Evolutionary conservation across 2,797 vertebrate genomes (phyloP), one percentile per base, ranked within the genome.

Genomic region (Pangasius djambal): DNA sequence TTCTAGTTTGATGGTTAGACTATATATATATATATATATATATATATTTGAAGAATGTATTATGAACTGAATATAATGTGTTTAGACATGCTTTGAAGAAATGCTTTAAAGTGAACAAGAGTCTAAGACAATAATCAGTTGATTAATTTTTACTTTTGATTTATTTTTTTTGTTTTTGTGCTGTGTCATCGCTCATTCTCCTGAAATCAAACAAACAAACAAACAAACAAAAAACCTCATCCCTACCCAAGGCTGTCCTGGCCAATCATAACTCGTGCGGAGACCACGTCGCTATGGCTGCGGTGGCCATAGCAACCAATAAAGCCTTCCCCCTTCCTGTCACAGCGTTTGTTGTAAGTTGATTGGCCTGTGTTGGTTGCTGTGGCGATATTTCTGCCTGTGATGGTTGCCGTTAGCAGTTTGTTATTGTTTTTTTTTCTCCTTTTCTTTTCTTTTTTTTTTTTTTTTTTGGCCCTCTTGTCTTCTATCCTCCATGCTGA

Each of bases 331-430:
- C 95, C 93, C 94, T 95, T 93, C 94, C 94, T 94, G 95, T 95
- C 94, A 94, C 95, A 93, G 95, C 94, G 93, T 96, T 92, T 94
- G 95, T 96, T 94, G 96, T 96, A 96, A 96, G 95, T 96, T 93
- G 94, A 95, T 95, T 95, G 95, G 95, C 94, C 96, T 96, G 96
- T 96, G 95, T 95, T 95, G 96, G 95, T 96, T 95, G 96, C 96
- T 96, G 96, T 96, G 96, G 96, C 96, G 92, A 96, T 96, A 96
- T 96, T 92, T 91, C 90, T 96, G 96, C 96, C 95, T 96, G 96
- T 97, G 96, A 95, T 96, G 96, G 96, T 97, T 96, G 95, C 95
- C 95, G 93, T 96, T 96, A 96, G 96, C 95, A 94, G 90, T 95
- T 94, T 94, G 93, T 91, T 95, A 89, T 94, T 93, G 93, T 79